phyloP scores from a whole-genome alignment of 2,888 invertebrate genomes.

The Lydus trimaculatus region DNA sequence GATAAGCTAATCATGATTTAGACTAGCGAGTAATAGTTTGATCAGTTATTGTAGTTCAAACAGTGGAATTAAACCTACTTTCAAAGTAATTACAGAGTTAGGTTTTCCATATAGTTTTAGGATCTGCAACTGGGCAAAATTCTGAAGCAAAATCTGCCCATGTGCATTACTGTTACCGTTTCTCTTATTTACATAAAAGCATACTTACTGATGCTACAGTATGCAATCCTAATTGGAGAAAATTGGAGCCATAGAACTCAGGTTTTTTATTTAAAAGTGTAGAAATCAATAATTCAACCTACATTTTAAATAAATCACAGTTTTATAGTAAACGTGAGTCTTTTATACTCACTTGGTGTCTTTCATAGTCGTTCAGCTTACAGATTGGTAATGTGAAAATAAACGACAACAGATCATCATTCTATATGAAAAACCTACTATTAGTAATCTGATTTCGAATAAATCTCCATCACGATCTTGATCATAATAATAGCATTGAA shows the following conservation, averaged over 20 bases:
- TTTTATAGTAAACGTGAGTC: neutral
- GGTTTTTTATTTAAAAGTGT: neutral
- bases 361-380: neutral
- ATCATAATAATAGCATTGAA: no score
- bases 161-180: no score
- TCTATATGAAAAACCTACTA: neutral
- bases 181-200: neutral
- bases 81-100: no score
- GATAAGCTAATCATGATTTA: no score
- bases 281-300: neutral
- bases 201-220: neutral
- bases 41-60: no score
- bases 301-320: neutral
- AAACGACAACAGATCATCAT: neutral
- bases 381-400: neutral
- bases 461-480: no score
- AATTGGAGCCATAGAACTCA: neutral
- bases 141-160: no score
- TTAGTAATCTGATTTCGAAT: no score
- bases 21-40: no score
- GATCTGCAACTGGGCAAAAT: no score
- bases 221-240: neutral
- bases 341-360: neutral
- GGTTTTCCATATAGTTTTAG: no score
- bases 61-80: no score